Evolutionary conservation across 2,797 vertebrate species (phyloP).

Genomic region (Mormyrus hasselquistii): DNA sequence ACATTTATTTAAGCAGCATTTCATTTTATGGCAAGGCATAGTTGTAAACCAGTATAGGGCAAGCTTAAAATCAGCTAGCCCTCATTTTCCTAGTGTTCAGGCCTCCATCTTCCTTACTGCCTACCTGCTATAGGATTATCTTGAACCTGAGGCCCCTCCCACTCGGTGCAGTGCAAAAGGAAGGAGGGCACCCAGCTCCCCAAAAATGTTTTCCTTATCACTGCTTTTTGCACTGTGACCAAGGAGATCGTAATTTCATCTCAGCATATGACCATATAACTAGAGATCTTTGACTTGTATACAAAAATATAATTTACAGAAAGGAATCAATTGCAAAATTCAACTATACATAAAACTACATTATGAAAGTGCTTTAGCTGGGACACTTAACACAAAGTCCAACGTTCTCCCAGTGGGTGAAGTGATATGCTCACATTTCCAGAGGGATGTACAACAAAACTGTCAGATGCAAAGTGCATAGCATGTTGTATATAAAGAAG

Average conservation of each 20-base stretch:
- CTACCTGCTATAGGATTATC: background rate
- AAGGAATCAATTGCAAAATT: background rate
- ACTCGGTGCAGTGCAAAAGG: background rate
- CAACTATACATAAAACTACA: background rate
- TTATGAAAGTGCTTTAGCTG: background rate
- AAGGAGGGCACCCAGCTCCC: background rate
- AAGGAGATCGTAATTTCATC: background rate
- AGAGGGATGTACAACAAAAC: background rate
- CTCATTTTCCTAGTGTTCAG: background rate
- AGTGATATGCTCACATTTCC: background rate
- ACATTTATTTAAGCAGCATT: slow-evolving; percentile 26
- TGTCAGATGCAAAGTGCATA: background rate
- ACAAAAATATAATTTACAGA: background rate
- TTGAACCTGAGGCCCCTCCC: background rate
- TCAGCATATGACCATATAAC: background rate
- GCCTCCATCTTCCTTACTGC: background rate
- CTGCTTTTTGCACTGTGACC: background rate
- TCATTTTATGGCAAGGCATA: slow-evolving; percentile 20
- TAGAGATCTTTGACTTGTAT: background rate
- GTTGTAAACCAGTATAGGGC: background rate
- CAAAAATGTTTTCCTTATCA: background rate
- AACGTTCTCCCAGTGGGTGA: background rate
- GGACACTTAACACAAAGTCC: background rate
- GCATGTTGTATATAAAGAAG: background rate
- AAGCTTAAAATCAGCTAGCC: background rate